Evolutionary conservation across 2,797 vertebrate genomes (phyloP).

Genomic region (Ptychobarbus kaznakovi): DNA sequence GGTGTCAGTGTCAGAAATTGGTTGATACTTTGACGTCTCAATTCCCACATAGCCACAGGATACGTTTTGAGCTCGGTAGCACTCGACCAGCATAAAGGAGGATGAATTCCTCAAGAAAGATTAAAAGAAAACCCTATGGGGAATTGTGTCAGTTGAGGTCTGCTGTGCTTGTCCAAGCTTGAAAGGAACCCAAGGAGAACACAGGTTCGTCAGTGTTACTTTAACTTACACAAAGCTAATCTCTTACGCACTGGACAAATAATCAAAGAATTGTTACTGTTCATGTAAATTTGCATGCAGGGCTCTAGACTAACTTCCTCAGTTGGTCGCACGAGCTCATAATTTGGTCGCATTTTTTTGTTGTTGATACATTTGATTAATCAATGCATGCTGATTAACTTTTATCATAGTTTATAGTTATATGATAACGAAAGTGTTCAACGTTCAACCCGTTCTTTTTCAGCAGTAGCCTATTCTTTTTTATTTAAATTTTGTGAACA

Average conservation of each 20-base stretch:
- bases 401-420: no score
- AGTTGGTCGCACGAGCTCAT: no score
- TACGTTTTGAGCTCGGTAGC: constrained; percentile 22
- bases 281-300: background rate
- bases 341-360: no score
- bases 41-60: constrained; percentile 27
- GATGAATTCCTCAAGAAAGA: constrained; percentile 38
- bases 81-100: background rate
- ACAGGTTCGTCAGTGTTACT: constrained; percentile 25
- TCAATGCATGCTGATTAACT: no score
- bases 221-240: background rate
- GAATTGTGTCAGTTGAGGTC: constrained; percentile 14
- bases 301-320: no score
- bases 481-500: no score
- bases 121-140: constrained; percentile 32
- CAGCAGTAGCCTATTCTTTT: no score
- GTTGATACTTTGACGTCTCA: constrained; percentile 23
- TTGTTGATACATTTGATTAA: no score
- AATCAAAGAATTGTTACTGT: background rate
- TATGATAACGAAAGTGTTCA: no score
- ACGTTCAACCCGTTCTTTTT: no score
- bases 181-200: constrained; percentile 23
- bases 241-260: background rate
- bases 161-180: constrained; percentile 24
- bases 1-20: constrained; percentile 11